Conservation (phyloP, 35 echinoderm and acorn worm species). For the Apostichopus parvimensis region DNA sequence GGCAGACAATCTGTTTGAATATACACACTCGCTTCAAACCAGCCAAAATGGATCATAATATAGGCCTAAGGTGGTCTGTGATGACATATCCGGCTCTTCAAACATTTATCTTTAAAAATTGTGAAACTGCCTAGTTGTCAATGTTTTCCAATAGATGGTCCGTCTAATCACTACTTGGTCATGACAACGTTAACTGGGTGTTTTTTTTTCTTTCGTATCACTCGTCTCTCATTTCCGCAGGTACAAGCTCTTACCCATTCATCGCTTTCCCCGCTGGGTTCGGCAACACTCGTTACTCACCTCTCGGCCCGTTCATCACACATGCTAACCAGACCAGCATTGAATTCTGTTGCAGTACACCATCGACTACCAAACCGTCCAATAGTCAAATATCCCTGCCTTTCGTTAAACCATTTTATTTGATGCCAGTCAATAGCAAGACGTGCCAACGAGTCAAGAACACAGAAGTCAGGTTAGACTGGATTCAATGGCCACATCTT, state of each 20-base stretch:
- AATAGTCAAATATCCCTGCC: neutral
- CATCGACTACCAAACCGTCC: neutral
- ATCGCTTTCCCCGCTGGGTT: neutral
- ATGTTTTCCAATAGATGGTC: too few relatives aligned
- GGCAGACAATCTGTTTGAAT: too few relatives aligned
- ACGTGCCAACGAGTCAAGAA: constrained; percentile 11
- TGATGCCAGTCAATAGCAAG: constrained; percentile 8
- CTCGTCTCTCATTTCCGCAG: neutral
- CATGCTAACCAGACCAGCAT: constrained; percentile 20
- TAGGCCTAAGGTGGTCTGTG: too few relatives aligned
- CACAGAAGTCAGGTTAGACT: constrained; percentile 18
- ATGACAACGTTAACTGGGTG: too few relatives aligned
- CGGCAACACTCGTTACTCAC: neutral
- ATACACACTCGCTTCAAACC: too few relatives aligned
- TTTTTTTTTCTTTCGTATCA: neutral
- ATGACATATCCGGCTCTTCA: too few relatives aligned
- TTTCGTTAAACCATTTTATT: constrained; percentile 29
- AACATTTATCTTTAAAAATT: too few relatives aligned
- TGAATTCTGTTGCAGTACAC: constrained; percentile 24
- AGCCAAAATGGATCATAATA: too few relatives aligned
- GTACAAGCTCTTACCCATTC: constrained; percentile 30
- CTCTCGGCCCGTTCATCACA: neutral
- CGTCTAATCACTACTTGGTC: too few relatives aligned
- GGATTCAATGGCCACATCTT: constrained; percentile 46
- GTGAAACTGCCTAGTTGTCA: too few relatives aligned